These are phyloP conservation scores for Pollenia griseotomentosa DNA, from an alignment of 2,888 invertebrate species.

Conservation along the genomic window DNA sequence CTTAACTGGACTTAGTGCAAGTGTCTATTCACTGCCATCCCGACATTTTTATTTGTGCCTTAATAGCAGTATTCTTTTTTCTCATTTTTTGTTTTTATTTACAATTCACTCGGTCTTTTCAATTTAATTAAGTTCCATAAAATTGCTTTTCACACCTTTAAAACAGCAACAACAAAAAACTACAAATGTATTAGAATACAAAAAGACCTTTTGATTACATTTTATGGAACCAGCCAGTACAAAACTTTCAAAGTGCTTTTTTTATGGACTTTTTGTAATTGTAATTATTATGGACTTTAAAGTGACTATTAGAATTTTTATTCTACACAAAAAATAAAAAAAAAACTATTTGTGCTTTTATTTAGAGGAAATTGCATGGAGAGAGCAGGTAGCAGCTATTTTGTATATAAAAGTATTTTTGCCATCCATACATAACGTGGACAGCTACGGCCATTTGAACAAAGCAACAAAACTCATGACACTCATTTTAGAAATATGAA, in stretches of 20 bases:
- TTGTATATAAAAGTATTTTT: conserved; percentile 2
- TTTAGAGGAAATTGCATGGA: neutral
- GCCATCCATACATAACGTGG: neutral
- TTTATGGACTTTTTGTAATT: neutral
- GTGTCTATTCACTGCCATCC: no score
- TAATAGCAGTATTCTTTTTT: neutral
- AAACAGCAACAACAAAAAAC: conserved; percentile 10
- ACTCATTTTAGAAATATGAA: conserved; percentile 16
- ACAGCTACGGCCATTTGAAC: neutral
- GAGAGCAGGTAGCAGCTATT: no score
- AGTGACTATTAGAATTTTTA: conserved; percentile 5
- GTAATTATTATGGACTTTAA: conserved; percentile 38
- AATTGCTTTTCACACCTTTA: conserved; percentile 61
- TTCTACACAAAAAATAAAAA: neutral
- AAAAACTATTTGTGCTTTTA: neutral
- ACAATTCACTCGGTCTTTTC: neutral
- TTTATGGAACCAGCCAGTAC: conserved; percentile 28
- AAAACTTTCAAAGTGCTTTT: neutral
- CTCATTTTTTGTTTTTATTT: neutral
- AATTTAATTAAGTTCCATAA: conserved; percentile 59
- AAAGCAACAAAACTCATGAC: neutral
- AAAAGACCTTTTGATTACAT: neutral
- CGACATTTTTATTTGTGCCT: neutral
- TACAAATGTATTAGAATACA: conserved; percentile 1
- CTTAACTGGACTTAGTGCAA: no score